Conservation (phyloP, 2,797 vertebrate species). For the Phrynocephalus forsythii region DNA sequence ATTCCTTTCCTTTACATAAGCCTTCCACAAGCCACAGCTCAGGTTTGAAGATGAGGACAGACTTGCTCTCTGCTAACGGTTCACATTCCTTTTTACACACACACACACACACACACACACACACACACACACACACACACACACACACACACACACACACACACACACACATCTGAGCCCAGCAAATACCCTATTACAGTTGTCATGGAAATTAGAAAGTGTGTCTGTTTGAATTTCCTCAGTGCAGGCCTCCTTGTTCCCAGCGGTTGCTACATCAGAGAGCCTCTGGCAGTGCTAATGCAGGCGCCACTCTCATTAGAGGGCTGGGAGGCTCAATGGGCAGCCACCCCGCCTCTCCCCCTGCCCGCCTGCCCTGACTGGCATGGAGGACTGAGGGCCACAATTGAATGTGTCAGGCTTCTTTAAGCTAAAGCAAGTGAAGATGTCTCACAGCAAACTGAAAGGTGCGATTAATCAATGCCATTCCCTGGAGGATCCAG, state of each 20-base stretch:
- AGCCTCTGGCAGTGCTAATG: not conserved
- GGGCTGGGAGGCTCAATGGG: not conserved
- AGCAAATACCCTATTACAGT: slow-evolving; percentile 35
- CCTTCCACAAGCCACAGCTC: slow-evolving; percentile 1
- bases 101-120: not conserved
- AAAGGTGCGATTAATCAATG: slow-evolving; percentile 75
- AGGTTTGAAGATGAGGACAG: slow-evolving; percentile 27
- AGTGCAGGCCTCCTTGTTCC: slow-evolving; percentile 5
- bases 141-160: not conserved
- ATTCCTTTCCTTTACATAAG: slow-evolving; percentile 3
- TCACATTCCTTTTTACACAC: fast-evolving
- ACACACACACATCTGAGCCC: not conserved
- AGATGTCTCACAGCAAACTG: slow-evolving; percentile 45
- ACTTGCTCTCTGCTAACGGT: not conserved
- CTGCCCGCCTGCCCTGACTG: not conserved
- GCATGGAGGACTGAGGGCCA: not conserved
- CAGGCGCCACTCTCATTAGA: slow-evolving; percentile 5
- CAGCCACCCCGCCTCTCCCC: not conserved
- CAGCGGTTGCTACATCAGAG: not conserved
- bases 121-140: fast-evolving
- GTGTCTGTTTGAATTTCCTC: slow-evolving; percentile 46
- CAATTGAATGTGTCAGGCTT: fast-evolving
- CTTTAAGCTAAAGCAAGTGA: not conserved
- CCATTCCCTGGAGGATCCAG: slow-evolving; percentile 35
- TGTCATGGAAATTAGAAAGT: slow-evolving; percentile 44